Conservation (phyloP, 1,140 invertebrate genomes). For the Cylas formicarius region DNA sequence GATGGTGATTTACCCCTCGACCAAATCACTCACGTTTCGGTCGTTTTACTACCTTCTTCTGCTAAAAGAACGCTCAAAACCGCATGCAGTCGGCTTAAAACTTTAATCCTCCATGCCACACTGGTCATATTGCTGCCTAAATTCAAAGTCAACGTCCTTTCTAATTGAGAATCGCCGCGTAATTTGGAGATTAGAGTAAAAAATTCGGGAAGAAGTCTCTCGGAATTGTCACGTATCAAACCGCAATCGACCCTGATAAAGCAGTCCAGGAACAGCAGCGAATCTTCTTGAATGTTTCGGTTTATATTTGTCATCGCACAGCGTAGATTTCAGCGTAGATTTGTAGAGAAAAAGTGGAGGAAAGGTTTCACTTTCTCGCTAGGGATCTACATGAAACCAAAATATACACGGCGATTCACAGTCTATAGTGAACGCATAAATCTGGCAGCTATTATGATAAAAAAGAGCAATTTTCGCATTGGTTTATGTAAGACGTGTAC, state of each 20-base stretch:
- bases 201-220: conserved; percentile 67
- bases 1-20: neutral
- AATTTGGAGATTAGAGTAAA: conserved; percentile 71
- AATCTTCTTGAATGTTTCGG: conserved; percentile 70
- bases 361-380: conserved; percentile 53
- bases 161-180: conserved; percentile 52
- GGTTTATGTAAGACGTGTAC: too few relatives aligned
- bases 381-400: conserved; percentile 39
- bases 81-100: conserved; percentile 55
- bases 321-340: conserved; percentile 70
- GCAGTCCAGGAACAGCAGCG: conserved; percentile 66
- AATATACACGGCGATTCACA: too few relatives aligned
- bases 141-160: conserved; percentile 55
- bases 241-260: conserved; percentile 54
- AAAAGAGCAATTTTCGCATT: too few relatives aligned
- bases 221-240: conserved; percentile 55
- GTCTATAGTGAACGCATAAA: too few relatives aligned
- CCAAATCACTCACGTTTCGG: neutral
- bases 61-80: conserved; percentile 46
- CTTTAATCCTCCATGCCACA: conserved; percentile 68
- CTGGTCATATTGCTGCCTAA: conserved; percentile 60
- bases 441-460: too few relatives aligned
- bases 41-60: conserved; percentile 2
- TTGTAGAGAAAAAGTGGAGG: conserved; percentile 65
- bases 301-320: conserved; percentile 85